A percentile compares a stretch with the other conserved stretches of the same genome.
Conservation (phyloP, 2,888 invertebrate genomes). For the Pachycephus smyrnensis region DNA sequence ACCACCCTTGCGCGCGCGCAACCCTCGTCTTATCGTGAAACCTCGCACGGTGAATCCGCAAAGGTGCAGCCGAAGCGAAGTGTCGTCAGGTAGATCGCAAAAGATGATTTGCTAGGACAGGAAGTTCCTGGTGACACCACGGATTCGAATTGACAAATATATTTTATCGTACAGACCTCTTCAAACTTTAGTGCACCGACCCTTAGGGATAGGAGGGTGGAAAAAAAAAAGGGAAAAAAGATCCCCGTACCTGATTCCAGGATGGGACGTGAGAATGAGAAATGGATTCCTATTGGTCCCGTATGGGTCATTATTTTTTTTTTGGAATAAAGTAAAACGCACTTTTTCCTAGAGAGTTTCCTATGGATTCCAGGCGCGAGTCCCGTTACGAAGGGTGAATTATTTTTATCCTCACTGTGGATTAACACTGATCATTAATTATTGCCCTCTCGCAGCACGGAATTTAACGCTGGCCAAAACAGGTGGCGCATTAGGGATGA, state of each 20-base stretch:
- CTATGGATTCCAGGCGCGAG: not conserved
- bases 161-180: not conserved
- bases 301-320: not conserved
- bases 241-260: not conserved
- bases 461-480: not conserved
- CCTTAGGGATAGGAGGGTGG: not conserved
- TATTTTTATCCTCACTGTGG: not conserved
- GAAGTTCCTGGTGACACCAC: not conserved
- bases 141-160: not conserved
- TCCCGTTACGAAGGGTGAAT: not conserved
- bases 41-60: not conserved
- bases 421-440: not conserved
- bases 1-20: slow-evolving; percentile 38
- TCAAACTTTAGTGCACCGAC: not conserved
- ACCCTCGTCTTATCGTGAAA: not conserved
- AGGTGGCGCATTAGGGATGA: not conserved
- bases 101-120: not conserved
- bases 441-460: not conserved
- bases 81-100: not conserved
- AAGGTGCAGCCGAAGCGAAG: not conserved
- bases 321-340: not conserved
- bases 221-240: not conserved
- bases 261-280: not conserved
- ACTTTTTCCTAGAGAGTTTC: not conserved
- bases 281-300: not conserved